Percentiles rank a stretch among this genome's conserved stretches.
Evolutionary conservation across 2,888 invertebrate genomes (phyloP).

Genomic region (Odontomyia ornata): DNA sequence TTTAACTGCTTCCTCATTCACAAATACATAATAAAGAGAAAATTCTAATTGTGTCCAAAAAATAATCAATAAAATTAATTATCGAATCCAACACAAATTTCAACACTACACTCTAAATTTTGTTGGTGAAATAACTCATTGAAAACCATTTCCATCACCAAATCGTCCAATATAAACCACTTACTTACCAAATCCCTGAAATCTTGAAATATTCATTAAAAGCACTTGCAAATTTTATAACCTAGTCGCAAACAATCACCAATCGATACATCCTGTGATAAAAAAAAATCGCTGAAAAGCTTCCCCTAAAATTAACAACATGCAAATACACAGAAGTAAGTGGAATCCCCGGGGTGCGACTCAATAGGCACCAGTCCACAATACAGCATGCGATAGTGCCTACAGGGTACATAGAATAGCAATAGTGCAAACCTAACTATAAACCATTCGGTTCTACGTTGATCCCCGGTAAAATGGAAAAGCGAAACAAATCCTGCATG

Average conservation of each 20-base stretch:
- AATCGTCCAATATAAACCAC: not conserved
- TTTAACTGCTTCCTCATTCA: too few species aligned
- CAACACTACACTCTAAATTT: too few species aligned
- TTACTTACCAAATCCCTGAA: constrained; percentile 6
- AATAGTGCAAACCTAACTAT: constrained; percentile 45
- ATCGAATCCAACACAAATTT: too few species aligned
- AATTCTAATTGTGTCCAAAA: too few species aligned
- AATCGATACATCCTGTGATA: constrained; percentile 52
- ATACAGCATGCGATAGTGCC: constrained; percentile 47
- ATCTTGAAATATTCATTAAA: constrained; percentile 34
- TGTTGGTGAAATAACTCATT: too few species aligned
- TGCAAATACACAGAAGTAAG: constrained; percentile 51
- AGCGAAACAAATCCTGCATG: constrained; percentile 46
- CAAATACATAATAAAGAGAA: too few species aligned
- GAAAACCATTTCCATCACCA: too few species aligned
- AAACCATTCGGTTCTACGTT: constrained; percentile 45
- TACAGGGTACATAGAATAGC: constrained; percentile 49
- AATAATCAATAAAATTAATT: too few species aligned
- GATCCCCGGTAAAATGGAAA: constrained; percentile 46
- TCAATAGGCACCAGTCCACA: constrained; percentile 29
- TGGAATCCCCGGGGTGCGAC: constrained; percentile 51
- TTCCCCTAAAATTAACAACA: constrained; percentile 51
- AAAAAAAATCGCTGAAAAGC: constrained; percentile 53
- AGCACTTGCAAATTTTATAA: constrained; percentile 52
- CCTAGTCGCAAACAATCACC: constrained; percentile 54